Evolutionary conservation across 2,797 vertebrate species (phyloP), one percentile per base, ranked within the genome.

Genomic region (Apodemus agrarius): DNA sequence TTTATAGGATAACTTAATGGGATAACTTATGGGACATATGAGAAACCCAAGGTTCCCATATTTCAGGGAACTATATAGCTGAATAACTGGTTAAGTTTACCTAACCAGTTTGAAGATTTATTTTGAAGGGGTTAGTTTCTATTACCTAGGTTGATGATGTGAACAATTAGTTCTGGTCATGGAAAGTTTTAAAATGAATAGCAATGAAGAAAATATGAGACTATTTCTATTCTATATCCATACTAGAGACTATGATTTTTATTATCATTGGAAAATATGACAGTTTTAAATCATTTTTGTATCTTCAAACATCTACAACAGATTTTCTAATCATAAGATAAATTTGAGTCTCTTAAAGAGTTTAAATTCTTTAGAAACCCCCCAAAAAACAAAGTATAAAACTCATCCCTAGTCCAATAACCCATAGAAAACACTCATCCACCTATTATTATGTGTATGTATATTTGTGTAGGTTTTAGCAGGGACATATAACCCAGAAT

Each of bases 261-360:
- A 46, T 31, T 80, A 11, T 88, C 63, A 63, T 94, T 95, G 52
- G 19, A 90, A 89, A 93, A 93, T 95, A 95, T 21, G 26, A n/a
- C 29, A 93, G 63, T 85, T 86, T 85, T 94, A n/a, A 89, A 13
- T 78, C 1, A 86, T 76, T 90, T 83, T n/a, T 87, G 13, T 76
- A 7, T 40, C 34, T 82, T 91, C 65, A 90, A 37, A 49, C 43
- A 93, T 67, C 37, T 82, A 22, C 1, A 19, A 21, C 43, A 14
- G n/a, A 40, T n/a, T 75, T 93, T 80, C 40, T 91, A 94, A 93
- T 46, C 89, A 72, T 93, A 3, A 22, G 81, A 95, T 74, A 4
- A 74, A 90, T 67, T 87, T 10, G 74, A 19, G 21, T 59, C 85
- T 82, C 79, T 59, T 81, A 17, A 31, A 95, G n/a, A 81, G 4